Evolutionary conservation across 2,888 invertebrate genomes (phyloP).

Genomic region (Athalia cordata): DNA sequence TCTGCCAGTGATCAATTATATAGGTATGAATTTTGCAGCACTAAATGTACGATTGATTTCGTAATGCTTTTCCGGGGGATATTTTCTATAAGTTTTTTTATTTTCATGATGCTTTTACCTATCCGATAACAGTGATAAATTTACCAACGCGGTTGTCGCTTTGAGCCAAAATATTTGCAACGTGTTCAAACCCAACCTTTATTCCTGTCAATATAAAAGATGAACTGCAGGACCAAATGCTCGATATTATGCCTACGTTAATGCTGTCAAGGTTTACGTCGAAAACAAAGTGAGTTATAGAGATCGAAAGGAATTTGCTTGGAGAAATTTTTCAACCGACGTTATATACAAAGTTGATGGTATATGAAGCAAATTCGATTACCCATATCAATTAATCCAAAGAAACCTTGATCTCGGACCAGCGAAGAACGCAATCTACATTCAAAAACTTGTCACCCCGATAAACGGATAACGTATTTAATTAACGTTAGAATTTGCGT

Average conservation of each 20-base stretch:
- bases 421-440: neutral
- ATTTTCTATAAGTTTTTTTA: neutral
- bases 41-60: too few relatives aligned
- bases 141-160: neutral
- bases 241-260: slow-evolving; percentile 18
- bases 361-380: neutral
- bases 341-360: neutral
- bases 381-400: too few relatives aligned
- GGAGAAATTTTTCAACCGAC: neutral
- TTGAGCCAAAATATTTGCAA: neutral
- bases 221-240: neutral
- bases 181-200: neutral
- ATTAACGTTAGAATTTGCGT: too few relatives aligned
- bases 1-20: too few relatives aligned
- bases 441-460: neutral
- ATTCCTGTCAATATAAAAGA: slow-evolving; percentile 20
- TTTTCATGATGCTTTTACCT: neutral
- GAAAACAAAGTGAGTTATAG: neutral
- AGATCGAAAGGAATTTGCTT: neutral
- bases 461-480: too few relatives aligned
- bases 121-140: slow-evolving; percentile 20
- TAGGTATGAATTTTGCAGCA: too few relatives aligned
- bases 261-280: slow-evolving; percentile 10
- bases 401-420: too few relatives aligned
- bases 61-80: neutral